Evolutionary conservation across 2,113 vertebrate species (phyloP), one percentile per base, ranked within the genome.

Genomic region (Rhinopomastus cyanomelas): DNA sequence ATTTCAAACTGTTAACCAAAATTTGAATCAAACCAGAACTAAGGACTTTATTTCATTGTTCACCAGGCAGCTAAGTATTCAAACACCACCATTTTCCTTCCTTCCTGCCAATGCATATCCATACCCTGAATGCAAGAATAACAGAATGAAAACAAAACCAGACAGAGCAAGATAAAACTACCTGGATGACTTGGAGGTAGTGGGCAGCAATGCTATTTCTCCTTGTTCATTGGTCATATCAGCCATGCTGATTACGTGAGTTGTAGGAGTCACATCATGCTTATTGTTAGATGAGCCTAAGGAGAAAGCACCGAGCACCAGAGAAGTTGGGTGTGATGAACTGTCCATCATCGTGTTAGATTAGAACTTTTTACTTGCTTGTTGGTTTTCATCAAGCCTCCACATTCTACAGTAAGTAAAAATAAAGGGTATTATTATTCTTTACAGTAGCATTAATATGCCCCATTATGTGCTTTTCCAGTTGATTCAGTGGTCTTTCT

Each of bases 1-100:
- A 49, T 68, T n/a, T 81, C 59, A 88, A 91, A 64, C 61, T 75
- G 46, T 42, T 83, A 84, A 79, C 48, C 37, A 68, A 91, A 93
- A 85, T 57, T 60, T 90, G 49, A 91, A 69, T 88, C 73, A 86
- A 83, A 76, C 8, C 13, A 48, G 66, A 23, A 53, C 46, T 34
- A n/a, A 73, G 25, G 32, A 36, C 84, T 91, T 94, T 65, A 75
- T 65, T 84, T 92, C 23, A 48, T 12, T 17, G 19, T 84, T 91
- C 4, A 11, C 30, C 0, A 1, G 23, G 34, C 29, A 65, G 12
- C 53, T 49, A 75, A 49, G 34, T 64, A 61, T 79, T 91, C 79
- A 85, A 92, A 86, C 56, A 36, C 25, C 21, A 75, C 32, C 7
- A 25, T 84, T 81, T 81, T 84, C 80, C 62, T 90, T 89, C 32